Conservation (phyloP, 2,888 invertebrate species). For the Spilarctia lutea region DNA sequence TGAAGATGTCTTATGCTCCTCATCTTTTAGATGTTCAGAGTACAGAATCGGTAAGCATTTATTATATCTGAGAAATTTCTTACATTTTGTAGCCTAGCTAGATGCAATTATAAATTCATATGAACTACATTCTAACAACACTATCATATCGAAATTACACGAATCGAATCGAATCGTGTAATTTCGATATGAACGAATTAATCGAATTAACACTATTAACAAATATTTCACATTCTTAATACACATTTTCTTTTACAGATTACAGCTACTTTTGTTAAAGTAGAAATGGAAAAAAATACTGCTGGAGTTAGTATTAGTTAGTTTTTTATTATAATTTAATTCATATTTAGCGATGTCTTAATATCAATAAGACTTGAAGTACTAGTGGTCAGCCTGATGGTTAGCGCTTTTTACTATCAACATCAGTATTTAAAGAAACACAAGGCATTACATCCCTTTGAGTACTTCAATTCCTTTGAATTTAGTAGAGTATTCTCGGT, state of each 20-base stretch:
- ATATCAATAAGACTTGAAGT: background rate
- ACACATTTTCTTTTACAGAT: constrained; percentile 60
- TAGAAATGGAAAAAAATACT: constrained; percentile 59
- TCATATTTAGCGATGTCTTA: too few species aligned
- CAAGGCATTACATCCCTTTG: background rate
- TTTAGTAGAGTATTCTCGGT: background rate
- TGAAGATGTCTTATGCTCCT: constrained; percentile 77
- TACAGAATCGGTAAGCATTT: constrained; percentile 70
- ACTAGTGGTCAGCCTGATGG: background rate
- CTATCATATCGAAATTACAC: too few species aligned
- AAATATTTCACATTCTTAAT: background rate
- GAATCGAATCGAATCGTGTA: too few species aligned
- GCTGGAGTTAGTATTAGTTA: constrained; percentile 29
- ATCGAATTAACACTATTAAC: too few species aligned
- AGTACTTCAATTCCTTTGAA: too few species aligned
- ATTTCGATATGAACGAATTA: too few species aligned
- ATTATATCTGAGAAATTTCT: background rate
- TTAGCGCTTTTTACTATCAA: too few species aligned
- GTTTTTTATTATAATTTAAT: background rate
- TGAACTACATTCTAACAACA: too few species aligned
- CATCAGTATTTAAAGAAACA: too few species aligned
- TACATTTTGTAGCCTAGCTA: background rate
- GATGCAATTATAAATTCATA: background rate
- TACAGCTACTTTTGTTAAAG: constrained; percentile 60
- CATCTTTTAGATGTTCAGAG: constrained; percentile 77